These are phyloP conservation scores for Puntigrus tetrazona DNA, from an alignment of 2,113 vertebrate species.

Conservation along the genomic window DNA sequence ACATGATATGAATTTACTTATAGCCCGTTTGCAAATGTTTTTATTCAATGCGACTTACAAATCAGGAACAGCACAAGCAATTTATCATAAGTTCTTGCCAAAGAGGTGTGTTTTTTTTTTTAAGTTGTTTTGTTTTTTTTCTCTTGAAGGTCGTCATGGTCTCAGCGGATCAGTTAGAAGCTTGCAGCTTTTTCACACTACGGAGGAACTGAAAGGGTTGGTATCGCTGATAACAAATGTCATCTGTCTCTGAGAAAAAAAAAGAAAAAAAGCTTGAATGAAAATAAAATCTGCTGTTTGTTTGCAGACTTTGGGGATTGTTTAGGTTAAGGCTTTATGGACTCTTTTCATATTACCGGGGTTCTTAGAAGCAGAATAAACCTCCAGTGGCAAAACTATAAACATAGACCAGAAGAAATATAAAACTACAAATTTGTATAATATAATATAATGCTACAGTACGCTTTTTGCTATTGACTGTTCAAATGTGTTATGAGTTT, in stretches of 20 bases:
- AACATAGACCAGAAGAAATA: too few species aligned
- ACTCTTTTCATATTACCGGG: background rate
- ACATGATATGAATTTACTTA: background rate
- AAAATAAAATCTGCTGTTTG: background rate
- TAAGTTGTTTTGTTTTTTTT: background rate
- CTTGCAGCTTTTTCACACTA: background rate
- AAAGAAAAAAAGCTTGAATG: background rate
- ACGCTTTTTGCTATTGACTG: too few species aligned
- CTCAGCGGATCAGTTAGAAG: background rate
- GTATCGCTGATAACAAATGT: background rate
- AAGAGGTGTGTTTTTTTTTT: background rate
- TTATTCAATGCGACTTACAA: slow-evolving; percentile 7
- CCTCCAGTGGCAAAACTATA: background rate
- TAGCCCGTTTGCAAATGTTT: slow-evolving; percentile 1
- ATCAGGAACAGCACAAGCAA: background rate
- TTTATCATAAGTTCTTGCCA: background rate
- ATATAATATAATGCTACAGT: too few species aligned
- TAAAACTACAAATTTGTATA: too few species aligned
- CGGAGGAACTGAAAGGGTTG: background rate
- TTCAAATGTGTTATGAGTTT: too few species aligned
- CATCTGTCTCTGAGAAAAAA: background rate
- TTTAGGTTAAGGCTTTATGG: background rate
- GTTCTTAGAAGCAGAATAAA: background rate
- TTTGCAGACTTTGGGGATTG: background rate
- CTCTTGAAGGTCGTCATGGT: background rate